These are phyloP conservation scores for Enteromius argenteus DNA, from an alignment of 2,797 vertebrate genomes.

Conservation along the genomic window DNA sequence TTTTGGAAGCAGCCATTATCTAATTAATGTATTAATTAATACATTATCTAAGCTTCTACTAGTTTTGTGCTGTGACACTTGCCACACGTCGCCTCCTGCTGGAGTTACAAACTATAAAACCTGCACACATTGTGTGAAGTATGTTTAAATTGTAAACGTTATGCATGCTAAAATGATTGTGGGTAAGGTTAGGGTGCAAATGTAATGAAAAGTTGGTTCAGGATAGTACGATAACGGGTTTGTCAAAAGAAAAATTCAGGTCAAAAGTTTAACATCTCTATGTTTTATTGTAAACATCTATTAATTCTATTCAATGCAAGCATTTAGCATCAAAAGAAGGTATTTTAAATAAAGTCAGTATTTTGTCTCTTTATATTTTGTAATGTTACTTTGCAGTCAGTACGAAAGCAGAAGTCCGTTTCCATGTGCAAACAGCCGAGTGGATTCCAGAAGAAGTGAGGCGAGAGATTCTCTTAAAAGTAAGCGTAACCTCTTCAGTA, in stretches of 20 bases:
- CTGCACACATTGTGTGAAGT: not conserved
- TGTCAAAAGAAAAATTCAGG: not conserved
- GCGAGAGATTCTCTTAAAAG: conserved; percentile 82
- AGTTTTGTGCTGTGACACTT: not conserved
- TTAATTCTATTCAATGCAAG: not conserved
- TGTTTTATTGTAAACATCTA: not conserved
- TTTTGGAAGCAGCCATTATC: too few relatives aligned
- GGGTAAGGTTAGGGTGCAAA: not conserved
- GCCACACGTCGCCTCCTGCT: not conserved
- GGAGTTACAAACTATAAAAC: not conserved
- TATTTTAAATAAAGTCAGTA: not conserved
- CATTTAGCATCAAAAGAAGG: not conserved
- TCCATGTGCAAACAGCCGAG: conserved; percentile 89
- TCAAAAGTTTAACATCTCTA: not conserved
- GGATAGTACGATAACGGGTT: not conserved
- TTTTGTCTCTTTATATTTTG: not conserved
- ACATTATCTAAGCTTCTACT: too few relatives aligned
- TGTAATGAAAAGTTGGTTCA: not conserved
- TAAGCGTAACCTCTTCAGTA: conserved; percentile 61
- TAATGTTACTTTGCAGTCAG: conserved; percentile 76
- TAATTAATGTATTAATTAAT: too few relatives aligned
- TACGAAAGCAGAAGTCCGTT: conserved; percentile 91
- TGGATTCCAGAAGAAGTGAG: conserved; percentile 89
- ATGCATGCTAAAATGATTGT: not conserved
- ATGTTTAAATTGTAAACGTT: not conserved